A percentile compares a stretch with the other conserved stretches of the same genome.
These are phyloP conservation scores for Neoaliturus tenellus DNA, from an alignment of 2,888 invertebrate species.

Conservation along the genomic window DNA sequence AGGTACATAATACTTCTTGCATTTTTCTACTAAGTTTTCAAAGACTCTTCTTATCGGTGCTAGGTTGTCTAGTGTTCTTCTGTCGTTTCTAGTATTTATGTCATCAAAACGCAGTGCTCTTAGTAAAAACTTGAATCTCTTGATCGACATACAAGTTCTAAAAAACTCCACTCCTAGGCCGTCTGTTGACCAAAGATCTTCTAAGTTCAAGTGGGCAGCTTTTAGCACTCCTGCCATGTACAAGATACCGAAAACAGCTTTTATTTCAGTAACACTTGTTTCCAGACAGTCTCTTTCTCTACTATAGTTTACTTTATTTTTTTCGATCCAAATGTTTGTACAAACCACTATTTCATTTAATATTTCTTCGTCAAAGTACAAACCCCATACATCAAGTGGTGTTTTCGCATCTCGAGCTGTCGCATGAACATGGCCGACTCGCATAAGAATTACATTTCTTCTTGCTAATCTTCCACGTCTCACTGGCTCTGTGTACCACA, in stretches of 20 bases:
- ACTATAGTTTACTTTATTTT: slow-evolving; percentile 22
- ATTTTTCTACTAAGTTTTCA: slow-evolving; percentile 68
- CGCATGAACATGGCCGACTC: too few relatives aligned
- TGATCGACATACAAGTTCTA: slow-evolving; percentile 52
- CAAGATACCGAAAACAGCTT: slow-evolving; percentile 65
- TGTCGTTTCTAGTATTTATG: slow-evolving; percentile 62
- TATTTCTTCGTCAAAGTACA: slow-evolving; percentile 61
- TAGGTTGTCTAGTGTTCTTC: slow-evolving; percentile 64
- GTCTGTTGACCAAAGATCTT: slow-evolving; percentile 55
- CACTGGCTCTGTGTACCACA: too few relatives aligned
- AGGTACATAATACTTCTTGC: slow-evolving; percentile 63
- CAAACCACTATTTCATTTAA: slow-evolving; percentile 60
- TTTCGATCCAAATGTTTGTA: slow-evolving; percentile 40
- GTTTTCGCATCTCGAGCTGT: too few relatives aligned
- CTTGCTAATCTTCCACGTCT: too few relatives aligned
- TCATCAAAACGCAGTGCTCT: slow-evolving; percentile 54
- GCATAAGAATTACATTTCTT: too few relatives aligned
- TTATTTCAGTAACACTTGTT: slow-evolving; percentile 61
- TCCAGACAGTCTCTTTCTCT: slow-evolving; percentile 11
- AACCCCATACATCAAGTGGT: too few relatives aligned
- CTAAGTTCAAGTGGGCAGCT: slow-evolving; percentile 60
- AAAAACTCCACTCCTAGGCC: slow-evolving; percentile 56
- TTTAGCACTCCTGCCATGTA: slow-evolving; percentile 52
- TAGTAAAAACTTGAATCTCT: slow-evolving; percentile 55
- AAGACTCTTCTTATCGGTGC: slow-evolving; percentile 67